These are phyloP conservation scores for Eclectus roratus DNA, from an alignment of 2,113 vertebrate genomes.

Conservation along the genomic window DNA sequence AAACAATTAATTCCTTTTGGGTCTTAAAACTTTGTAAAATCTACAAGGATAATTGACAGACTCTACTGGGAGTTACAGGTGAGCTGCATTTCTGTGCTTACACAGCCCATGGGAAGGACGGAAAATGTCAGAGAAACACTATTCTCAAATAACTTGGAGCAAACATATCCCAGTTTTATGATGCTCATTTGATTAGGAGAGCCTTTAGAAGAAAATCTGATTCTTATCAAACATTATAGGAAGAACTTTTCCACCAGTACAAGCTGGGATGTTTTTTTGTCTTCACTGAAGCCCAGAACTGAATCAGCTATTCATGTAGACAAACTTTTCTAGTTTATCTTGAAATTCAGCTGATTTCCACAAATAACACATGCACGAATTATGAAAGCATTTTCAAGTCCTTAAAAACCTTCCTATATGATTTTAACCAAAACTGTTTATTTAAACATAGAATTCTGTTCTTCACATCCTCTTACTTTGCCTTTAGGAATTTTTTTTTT, in stretches of 20 bases:
- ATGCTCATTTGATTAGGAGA: neutral
- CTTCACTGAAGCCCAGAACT: neutral
- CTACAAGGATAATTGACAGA: neutral
- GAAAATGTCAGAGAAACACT: neutral
- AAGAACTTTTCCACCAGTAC: neutral
- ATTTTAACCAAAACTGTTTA: constrained; percentile 31
- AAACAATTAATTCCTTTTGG: constrained; percentile 41
- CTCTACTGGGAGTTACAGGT: neutral
- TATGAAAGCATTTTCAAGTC: neutral
- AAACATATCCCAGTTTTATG: neutral
- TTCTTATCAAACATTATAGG: neutral
- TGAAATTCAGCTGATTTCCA: neutral
- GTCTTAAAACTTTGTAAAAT: constrained; percentile 22
- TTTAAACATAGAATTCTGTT: constrained; percentile 6
- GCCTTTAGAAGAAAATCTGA: neutral
- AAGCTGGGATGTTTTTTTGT: neutral
- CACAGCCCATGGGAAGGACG: neutral
- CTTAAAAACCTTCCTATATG: neutral
- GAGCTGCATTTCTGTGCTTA: neutral
- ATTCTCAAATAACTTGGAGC: neutral
- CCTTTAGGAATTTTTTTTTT: constrained; percentile 7
- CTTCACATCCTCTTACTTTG: constrained; percentile 36
- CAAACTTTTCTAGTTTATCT: neutral
- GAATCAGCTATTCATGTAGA: neutral
- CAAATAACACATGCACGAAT: neutral